These are phyloP conservation scores for Diplolepis rosae DNA, from an alignment of 2,888 invertebrate genomes.

Conservation along the genomic window DNA sequence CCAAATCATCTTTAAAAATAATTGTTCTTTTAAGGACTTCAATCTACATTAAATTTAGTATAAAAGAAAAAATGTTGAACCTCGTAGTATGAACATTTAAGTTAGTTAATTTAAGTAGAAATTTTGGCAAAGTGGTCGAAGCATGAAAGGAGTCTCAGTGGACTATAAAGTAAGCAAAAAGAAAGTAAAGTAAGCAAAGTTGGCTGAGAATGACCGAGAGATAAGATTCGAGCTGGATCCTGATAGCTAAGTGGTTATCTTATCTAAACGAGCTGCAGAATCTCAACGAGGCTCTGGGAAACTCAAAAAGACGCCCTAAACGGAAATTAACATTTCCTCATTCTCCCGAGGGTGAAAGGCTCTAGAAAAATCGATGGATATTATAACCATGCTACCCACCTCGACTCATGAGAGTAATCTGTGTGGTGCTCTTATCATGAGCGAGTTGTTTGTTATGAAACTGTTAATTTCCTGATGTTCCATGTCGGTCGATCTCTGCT, in stretches of 20 bases:
- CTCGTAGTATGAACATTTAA: too few relatives aligned
- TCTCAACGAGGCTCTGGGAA: conserved; percentile 60
- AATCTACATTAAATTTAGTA: too few relatives aligned
- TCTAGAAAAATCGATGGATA: conserved; percentile 66
- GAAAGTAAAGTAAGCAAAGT: conserved; percentile 39
- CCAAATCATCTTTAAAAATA: too few relatives aligned
- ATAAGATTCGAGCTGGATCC: conserved; percentile 59
- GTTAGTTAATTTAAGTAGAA: too few relatives aligned
- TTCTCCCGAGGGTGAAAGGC: conserved; percentile 42
- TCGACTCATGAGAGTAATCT: conserved; percentile 10
- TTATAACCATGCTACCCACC: conserved; percentile 48
- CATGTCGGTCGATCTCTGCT: conserved; percentile 28
- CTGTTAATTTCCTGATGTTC: conserved; percentile 63
- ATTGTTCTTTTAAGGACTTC: too few relatives aligned
- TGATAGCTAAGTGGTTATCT: conserved; percentile 70
- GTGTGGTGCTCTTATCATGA: conserved; percentile 13
- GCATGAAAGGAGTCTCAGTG: conserved; percentile 2
- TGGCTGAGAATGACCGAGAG: conserved; percentile 40
- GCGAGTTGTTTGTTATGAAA: conserved; percentile 61
- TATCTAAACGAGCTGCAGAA: conserved; percentile 68
- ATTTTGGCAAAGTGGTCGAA: background rate
- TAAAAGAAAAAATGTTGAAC: too few relatives aligned
- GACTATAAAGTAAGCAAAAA: conserved; percentile 39
- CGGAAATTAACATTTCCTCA: conserved; percentile 71
- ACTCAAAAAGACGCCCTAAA: conserved; percentile 61